These are phyloP conservation scores for Spodoptera exigua DNA, from an alignment of 2,888 invertebrate genomes.

Conservation along the genomic window DNA sequence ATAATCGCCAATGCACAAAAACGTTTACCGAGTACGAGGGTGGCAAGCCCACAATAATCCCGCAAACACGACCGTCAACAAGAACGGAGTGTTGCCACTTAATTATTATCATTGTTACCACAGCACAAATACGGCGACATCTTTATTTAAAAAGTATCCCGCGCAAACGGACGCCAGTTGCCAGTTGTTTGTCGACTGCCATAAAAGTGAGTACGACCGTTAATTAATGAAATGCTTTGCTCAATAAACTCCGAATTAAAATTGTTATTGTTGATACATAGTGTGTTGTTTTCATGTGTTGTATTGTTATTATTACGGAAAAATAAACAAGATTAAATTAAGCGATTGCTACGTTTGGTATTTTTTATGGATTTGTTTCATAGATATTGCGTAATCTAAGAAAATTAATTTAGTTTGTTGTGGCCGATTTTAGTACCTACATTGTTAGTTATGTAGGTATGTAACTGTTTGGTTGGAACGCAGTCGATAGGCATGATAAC, in stretches of 20 bases:
- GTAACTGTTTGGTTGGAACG: too few relatives aligned
- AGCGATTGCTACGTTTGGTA: too few relatives aligned
- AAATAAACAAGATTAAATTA: constrained; percentile 15
- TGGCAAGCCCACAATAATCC: constrained; percentile 18
- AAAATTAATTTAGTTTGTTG: neutral
- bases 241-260: constrained; percentile 54
- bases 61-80: constrained; percentile 14
- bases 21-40: too few relatives aligned
- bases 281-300: constrained; percentile 38
- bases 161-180: constrained; percentile 21
- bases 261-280: constrained; percentile 39
- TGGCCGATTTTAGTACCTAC: too few relatives aligned
- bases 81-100: constrained; percentile 31
- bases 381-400: constrained; percentile 2
- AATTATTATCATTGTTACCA: constrained; percentile 44
- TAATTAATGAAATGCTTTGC: constrained; percentile 54
- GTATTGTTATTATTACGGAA: constrained; percentile 23
- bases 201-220: constrained; percentile 38
- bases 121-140: constrained; percentile 43
- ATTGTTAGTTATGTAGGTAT: too few relatives aligned
- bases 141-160: constrained; percentile 46
- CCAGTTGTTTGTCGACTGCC: constrained; percentile 32
- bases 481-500: too few relatives aligned
- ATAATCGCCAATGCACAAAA: too few relatives aligned
- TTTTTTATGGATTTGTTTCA: too few relatives aligned